Conservation (phyloP, 2,113 vertebrate genomes). For the Acanthochromis polyacanthus region DNA sequence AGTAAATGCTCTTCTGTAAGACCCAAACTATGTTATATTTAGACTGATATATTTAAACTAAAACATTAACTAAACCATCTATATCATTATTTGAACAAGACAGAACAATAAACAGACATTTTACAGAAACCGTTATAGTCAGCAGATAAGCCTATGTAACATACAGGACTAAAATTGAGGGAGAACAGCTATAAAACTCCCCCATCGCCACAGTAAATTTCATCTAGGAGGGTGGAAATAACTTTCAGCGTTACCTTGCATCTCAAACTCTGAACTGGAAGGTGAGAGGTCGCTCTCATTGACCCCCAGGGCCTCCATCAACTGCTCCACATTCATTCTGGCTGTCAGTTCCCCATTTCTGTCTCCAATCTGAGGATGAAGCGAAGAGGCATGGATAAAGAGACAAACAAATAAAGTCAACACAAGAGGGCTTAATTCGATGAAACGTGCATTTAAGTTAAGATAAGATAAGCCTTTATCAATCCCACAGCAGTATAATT, state of each 20-base stretch:
- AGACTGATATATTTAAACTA: too few relatives aligned
- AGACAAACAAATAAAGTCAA: neutral
- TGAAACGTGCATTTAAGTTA: neutral
- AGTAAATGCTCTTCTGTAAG: too few relatives aligned
- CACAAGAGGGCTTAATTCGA: neutral
- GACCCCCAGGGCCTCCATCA: constrained; percentile 88
- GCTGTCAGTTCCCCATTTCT: constrained; percentile 91
- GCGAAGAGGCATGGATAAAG: constrained; percentile 1
- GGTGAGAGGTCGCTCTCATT: constrained; percentile 82
- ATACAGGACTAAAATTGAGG: too few relatives aligned
- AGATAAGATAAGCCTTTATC: too few relatives aligned
- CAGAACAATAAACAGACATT: too few relatives aligned
- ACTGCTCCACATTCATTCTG: constrained; percentile 89
- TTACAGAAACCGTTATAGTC: too few relatives aligned
- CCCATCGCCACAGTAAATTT: neutral
- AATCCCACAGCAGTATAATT: too few relatives aligned
- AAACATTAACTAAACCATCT: too few relatives aligned
- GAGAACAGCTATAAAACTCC: too few relatives aligned
- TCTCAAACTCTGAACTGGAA: constrained; percentile 90
- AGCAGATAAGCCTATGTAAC: too few relatives aligned
- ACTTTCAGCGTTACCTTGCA: constrained; percentile 87
- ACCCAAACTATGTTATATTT: too few relatives aligned
- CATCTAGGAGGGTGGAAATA: neutral
- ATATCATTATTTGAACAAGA: too few relatives aligned
- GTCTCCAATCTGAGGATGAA: constrained; percentile 89